Percentiles rank a stretch among this genome's conserved stretches.
Evolutionary conservation across 2,797 vertebrate species (phyloP).

Genomic region (Cuculus canorus): DNA sequence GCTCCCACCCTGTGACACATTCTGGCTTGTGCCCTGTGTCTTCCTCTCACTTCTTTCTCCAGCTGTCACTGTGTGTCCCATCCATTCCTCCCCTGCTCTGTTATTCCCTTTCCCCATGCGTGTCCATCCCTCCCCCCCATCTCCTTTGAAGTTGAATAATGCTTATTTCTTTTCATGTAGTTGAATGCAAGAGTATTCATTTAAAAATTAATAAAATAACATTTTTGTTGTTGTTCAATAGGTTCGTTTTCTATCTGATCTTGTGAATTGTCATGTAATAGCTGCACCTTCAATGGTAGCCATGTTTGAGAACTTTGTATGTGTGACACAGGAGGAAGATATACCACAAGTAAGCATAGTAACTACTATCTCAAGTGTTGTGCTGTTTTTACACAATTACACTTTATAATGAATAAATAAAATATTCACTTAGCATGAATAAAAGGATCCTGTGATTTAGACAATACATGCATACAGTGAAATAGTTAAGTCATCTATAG

Average conservation of each 20-base stretch:
- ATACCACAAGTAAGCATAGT: slow-evolving; percentile 86
- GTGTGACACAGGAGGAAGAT: slow-evolving; percentile 92
- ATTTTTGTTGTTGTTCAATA: slow-evolving; percentile 30
- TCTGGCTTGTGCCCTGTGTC: not conserved
- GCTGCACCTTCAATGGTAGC: slow-evolving; percentile 94
- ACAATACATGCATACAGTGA: not conserved
- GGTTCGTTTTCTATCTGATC: slow-evolving; percentile 91
- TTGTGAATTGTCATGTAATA: slow-evolving; percentile 97
- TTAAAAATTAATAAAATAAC: not conserved
- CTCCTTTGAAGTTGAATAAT: not conserved
- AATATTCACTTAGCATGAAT: not conserved
- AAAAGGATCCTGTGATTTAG: not conserved
- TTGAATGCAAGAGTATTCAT: not conserved
- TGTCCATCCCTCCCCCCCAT: not conserved
- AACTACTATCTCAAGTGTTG: not conserved
- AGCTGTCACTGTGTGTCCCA: not conserved
- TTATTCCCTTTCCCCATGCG: not conserved
- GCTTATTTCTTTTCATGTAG: not conserved
- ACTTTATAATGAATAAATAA: not conserved
- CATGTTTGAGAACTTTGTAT: slow-evolving; percentile 96
- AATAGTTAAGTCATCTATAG: not conserved
- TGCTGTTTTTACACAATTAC: not conserved
- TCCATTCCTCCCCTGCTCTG: not conserved
- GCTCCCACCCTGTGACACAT: not conserved
- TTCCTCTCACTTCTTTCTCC: not conserved